Evolutionary conservation across 2,797 vertebrate species (phyloP), one percentile per base, ranked within the genome.

Genomic region (Pantherophis vulpinus): DNA sequence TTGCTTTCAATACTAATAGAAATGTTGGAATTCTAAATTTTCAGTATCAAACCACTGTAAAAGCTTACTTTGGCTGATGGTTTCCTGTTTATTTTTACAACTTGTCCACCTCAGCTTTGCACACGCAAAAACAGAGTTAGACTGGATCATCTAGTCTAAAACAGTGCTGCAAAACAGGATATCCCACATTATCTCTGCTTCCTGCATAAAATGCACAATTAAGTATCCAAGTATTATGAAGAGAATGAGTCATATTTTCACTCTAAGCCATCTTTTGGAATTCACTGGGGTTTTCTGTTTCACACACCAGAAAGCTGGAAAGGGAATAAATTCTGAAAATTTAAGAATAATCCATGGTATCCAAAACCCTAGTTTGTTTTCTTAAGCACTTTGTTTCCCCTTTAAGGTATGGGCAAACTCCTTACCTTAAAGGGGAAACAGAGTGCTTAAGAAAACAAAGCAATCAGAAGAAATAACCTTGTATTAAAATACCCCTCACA

Each of bases 391-490:
- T 1, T 51, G 47, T 51, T 51, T 51, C 6, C 47, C 47, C 47
- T 8, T 51, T 51, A 51, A 51, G 47, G 47, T 51, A 51, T 51
- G 47, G 47, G 47, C 47, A 8, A 51, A 51, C 47, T 51, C 47
- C 47, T 5, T 51, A 95, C 94, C 92, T 61, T 91, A 88, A 95
- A 93, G 18, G 91, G 92, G 88, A 95, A 86, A 92, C 66, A 29
- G 91, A 92, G 90, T 94, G 86, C 9, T 90, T 55, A 90, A 93
- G 92, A 60, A 92, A 89, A 94, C 58, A 93, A 37, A 93, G 32
- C 79, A 58, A 0, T 86, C n/a, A 42, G 90, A 11, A 93, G 95
- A 93, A 83, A 95, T 91, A 9, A 63, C 29, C 27, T 91, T 59
- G 14, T 63, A 51, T 60, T 54, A 23, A 23, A 94, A 42, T 83